Percentiles rank a stretch among this genome's conserved stretches.
These are phyloP conservation scores for Phylloscopus whistleri DNA, from an alignment of 2,113 vertebrate genomes.

Conservation along the genomic window DNA sequence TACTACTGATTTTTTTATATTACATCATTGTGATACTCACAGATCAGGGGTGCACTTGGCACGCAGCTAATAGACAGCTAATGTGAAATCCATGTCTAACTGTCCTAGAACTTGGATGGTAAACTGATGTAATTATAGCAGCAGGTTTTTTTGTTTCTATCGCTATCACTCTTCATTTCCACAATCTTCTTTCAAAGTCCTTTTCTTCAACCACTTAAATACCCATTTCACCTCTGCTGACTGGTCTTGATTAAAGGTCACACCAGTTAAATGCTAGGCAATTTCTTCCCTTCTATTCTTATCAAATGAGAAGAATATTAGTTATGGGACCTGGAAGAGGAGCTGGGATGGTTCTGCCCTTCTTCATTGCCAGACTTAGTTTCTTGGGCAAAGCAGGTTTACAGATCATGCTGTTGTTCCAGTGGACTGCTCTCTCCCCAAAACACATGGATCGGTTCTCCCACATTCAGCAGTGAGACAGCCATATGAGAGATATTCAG, in stretches of 20 bases:
- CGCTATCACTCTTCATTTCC: not conserved
- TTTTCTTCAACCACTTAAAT: not conserved
- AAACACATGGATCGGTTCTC: not conserved
- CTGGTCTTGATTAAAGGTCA: not conserved
- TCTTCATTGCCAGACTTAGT: not conserved
- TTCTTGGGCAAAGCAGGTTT: not conserved
- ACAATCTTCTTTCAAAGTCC: not conserved
- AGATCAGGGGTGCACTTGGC: not conserved
- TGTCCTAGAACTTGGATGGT: not conserved
- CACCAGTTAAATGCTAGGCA: not conserved
- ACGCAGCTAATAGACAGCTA: not conserved
- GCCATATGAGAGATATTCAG: not conserved
- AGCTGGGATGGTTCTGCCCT: not conserved
- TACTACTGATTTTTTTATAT: not conserved
- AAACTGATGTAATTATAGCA: not conserved
- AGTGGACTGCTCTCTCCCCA: accelerated
- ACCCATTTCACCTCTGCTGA: not conserved
- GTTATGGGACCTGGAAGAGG: not conserved
- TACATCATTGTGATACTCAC: not conserved
- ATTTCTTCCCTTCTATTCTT: not conserved
- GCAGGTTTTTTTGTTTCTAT: not conserved
- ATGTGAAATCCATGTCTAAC: not conserved
- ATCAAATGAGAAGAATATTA: not conserved
- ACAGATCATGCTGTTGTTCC: not conserved
- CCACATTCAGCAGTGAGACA: not conserved